phyloP scores from a whole-genome alignment of 2,888 invertebrate species.

The Hypena proboscidalis region DNA sequence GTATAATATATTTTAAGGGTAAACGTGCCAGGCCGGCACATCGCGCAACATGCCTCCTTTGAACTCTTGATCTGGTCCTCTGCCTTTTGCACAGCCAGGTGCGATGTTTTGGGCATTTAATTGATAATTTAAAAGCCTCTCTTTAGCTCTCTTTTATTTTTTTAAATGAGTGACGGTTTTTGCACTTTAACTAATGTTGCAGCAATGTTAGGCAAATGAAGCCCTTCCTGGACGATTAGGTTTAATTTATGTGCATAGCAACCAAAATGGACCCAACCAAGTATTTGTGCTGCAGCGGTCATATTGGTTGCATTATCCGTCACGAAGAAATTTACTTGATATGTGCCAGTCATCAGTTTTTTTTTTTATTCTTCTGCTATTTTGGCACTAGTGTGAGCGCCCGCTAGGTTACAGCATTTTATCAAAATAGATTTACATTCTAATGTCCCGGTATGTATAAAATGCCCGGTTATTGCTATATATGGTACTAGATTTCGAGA shows the following conservation, averaged over 20 bases:
- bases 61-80: too few species aligned
- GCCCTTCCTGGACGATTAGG: conserved; percentile 2
- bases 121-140: too few species aligned
- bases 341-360: too few species aligned
- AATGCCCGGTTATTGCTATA: conserved; percentile 28
- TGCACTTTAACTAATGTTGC: too few species aligned
- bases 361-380: conserved; percentile 10
- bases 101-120: too few species aligned
- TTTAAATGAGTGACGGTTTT: too few species aligned
- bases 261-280: not conserved
- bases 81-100: too few species aligned
- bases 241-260: conserved; percentile 9
- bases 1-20: too few species aligned
- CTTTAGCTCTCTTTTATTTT: too few species aligned
- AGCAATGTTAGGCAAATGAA: too few species aligned
- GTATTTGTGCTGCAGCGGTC: not conserved
- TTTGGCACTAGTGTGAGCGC: conserved; percentile 14
- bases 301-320: conserved; percentile 6
- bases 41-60: too few species aligned
- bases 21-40: too few species aligned
- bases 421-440: conserved; percentile 11
- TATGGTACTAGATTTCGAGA: conserved; percentile 16
- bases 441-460: conserved; percentile 13
- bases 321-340: conserved; percentile 19
- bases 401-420: conserved; percentile 16